Percentiles rank a stretch among this genome's conserved stretches.
These are phyloP conservation scores for Cancer borealis DNA, from an alignment of 2,888 invertebrate species.

Conservation along the genomic window DNA sequence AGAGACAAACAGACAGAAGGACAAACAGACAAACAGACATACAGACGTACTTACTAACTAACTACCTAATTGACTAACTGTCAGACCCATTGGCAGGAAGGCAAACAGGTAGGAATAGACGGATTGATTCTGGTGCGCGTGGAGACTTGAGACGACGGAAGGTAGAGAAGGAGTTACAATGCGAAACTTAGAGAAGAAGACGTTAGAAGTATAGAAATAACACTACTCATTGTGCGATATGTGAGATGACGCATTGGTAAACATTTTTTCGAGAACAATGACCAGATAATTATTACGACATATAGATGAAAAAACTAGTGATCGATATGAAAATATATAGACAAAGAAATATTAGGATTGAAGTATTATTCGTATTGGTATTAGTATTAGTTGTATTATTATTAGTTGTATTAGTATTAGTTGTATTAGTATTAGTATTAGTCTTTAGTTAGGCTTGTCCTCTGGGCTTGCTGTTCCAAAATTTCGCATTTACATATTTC, in stretches of 20 bases:
- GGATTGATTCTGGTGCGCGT: not conserved
- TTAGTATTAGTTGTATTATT: too few relatives aligned
- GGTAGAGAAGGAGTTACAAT: not conserved
- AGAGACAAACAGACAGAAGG: not conserved
- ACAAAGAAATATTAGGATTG: too few relatives aligned
- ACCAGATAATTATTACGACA: too few relatives aligned
- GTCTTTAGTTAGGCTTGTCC: too few relatives aligned
- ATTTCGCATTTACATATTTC: constrained; percentile 7
- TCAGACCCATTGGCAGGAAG: not conserved
- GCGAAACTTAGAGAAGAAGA: not conserved
- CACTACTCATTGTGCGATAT: too few relatives aligned
- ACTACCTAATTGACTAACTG: too few relatives aligned
- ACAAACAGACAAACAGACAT: not conserved
- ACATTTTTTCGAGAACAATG: not conserved
- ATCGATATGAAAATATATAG: too few relatives aligned
- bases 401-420: not conserved
- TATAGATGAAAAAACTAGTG: not conserved
- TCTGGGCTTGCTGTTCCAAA: not conserved
- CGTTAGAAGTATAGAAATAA: not conserved
- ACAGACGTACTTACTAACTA: too few relatives aligned
- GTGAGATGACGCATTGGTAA: not conserved
- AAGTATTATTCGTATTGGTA: too few relatives aligned
- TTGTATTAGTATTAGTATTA: not conserved
- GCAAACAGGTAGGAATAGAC: not conserved
- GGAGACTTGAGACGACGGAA: not conserved